Percentiles rank a stretch among this genome's conserved stretches.
Evolutionary conservation across 2,113 vertebrate species (phyloP).

Genomic region (Butorides virescens): DNA sequence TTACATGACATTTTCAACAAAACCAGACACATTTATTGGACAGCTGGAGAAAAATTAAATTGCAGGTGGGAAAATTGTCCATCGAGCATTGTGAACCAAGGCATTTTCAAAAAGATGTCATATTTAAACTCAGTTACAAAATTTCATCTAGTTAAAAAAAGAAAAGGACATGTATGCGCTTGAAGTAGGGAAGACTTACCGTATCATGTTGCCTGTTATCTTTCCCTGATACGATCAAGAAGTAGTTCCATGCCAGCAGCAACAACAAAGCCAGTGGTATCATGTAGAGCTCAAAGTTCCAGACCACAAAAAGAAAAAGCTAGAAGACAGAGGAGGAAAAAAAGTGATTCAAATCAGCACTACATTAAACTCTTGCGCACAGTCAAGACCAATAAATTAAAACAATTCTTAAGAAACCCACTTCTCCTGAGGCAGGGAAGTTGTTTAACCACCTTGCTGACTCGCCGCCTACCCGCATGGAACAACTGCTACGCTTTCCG

Average conservation of each 20-base stretch:
- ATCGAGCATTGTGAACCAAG: not conserved
- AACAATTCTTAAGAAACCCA: not conserved
- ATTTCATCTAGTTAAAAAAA: slow-evolving; percentile 1
- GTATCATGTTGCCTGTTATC: slow-evolving; percentile 89
- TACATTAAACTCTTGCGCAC: slow-evolving; percentile 12
- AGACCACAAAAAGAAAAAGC: slow-evolving; percentile 94
- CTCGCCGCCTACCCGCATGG: not conserved
- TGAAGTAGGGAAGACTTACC: slow-evolving; percentile 79
- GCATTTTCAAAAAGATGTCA: not conserved
- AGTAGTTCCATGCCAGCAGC: slow-evolving; percentile 93
- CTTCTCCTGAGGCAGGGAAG: not conserved
- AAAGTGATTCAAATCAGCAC: not conserved
- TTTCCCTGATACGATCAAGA: slow-evolving; percentile 91
- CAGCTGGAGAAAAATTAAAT: not conserved
- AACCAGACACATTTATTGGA: not conserved
- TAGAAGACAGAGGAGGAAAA: slow-evolving; percentile 57
- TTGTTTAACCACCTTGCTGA: not conserved
- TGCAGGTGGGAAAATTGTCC: slow-evolving; percentile 11
- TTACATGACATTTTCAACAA: not conserved
- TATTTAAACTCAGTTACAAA: slow-evolving; percentile 29
- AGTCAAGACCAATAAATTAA: not conserved
- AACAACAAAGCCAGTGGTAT: slow-evolving; percentile 90
- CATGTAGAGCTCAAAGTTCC: slow-evolving; percentile 99
- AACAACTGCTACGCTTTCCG: not conserved
- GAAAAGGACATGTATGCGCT: not conserved